Evolutionary conservation across 2,797 vertebrate species (phyloP), one percentile per base, ranked within the genome.

Genomic region (Muscicapa comitata): DNA sequence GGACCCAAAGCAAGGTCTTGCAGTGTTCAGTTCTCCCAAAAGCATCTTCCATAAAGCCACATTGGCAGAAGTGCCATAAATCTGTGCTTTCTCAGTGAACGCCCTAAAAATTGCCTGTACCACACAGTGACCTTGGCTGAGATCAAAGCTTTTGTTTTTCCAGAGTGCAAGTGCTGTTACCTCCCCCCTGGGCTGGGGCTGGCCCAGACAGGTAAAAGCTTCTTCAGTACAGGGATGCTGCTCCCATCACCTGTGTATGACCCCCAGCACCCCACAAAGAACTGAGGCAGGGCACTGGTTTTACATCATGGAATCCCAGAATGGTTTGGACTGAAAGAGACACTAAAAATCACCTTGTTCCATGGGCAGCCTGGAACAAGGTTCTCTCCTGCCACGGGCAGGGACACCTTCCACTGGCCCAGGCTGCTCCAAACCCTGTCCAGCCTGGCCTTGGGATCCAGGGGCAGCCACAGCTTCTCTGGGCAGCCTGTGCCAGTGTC

Each of bases 371-470:
- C 5, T 65, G n/a, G n/a, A 45, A 37, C 26, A 45, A 65, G 13
- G 17, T 5, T 50, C 11, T 17, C 20, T 42, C 35, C 28, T 57
- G 43, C 43, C 47, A 9, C 3, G 29, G 28, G 14, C 67, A 77
- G 50, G 42, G 57, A 23, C 50, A 50, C 10, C 24, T 58, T 1
- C n/a, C 65, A 57, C 71, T 8, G 0, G 0, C n/a, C 50, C 57
- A 76, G 43, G 1, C 0, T 58, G 57, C 10, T 76, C 72, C 79
- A 57, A 82, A 19, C n/a, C 7, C 42, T 0, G 0, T n/a, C 63
- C 71, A 47, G 0, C 21, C 51, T 28, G 51, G 29, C 20, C 51
- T 53, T 5, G 65, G 38, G 65, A 47, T 53, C 25, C 70, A 66
- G 72, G 45, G 33, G 21, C 38, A 90, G 25, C 25, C 79, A 45